Evolutionary conservation across 2,113 vertebrate genomes (phyloP).

Genomic region (Glaucidium brasilianum): DNA sequence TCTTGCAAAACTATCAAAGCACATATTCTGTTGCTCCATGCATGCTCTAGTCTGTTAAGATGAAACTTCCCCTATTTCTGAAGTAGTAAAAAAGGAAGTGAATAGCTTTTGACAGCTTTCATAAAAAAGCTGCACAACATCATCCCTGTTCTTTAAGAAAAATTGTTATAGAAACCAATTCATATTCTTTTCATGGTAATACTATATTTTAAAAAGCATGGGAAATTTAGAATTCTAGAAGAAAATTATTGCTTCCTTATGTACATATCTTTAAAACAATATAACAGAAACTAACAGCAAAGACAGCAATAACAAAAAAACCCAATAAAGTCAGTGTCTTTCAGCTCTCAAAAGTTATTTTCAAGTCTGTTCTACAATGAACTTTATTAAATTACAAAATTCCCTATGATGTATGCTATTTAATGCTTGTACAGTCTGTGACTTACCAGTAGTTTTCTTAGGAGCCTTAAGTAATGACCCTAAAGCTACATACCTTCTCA

Average conservation of each 20-base stretch:
- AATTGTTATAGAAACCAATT: not conserved
- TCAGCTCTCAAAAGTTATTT: not conserved
- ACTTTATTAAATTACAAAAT: not conserved
- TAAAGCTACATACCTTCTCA: not conserved
- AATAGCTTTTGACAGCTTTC: not conserved
- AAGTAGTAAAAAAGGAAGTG: not conserved
- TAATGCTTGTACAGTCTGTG: not conserved
- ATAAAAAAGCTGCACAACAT: not conserved
- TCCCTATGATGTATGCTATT: not conserved
- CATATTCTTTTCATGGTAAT: not conserved
- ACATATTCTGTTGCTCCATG: not conserved
- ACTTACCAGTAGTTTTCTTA: not conserved
- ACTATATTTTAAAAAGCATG: not conserved
- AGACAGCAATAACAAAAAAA: not conserved
- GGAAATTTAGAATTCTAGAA: not conserved
- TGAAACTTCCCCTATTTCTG: constrained; percentile 26
- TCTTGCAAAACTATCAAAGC: constrained; percentile 36
- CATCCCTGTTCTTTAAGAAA: not conserved
- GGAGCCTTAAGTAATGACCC: not conserved
- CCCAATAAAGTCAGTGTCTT: not conserved
- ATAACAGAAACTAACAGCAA: not conserved
- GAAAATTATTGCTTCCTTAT: not conserved
- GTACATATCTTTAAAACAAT: not conserved
- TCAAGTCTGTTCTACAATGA: not conserved
- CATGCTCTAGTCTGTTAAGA: not conserved